Evolutionary conservation across 2,113 vertebrate species (phyloP), one percentile per base, ranked within the genome.

Genomic region (Amphiprion ocellaris): DNA sequence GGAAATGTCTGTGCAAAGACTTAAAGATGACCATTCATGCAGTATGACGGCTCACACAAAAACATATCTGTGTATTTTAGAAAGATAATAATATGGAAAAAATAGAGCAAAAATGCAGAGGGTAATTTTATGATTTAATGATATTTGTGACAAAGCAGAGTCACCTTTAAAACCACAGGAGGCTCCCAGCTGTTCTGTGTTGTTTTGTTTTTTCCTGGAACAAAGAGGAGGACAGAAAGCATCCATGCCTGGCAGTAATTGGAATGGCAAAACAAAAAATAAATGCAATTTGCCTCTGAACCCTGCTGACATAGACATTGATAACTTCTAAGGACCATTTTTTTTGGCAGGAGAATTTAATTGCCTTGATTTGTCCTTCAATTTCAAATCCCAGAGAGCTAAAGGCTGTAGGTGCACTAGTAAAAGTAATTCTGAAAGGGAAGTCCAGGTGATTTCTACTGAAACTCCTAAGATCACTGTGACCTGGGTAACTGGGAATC

Each of bases 251-350:
- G 6, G 70, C 76, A 71, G 78, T 87, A 90, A 89, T 82, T 83
- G 76, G 61, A 82, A 79, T 83, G 47, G 69, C 67, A 85, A 89
- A 89, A 71, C 26, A 73, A 77, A 69, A 79, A 82, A 84, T 68
- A 79, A 82, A 83, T 69, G 69, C 59, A 84, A 69, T 88, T 83
- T 80, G 58, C 56, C 67, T 62, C 19, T 64, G 68, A 90, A 80
- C 69, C 60, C 64, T 66, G 37, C 52, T 49, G 54, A 84, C 74
- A 78, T 30, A 61, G 66, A 76, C 64, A 66, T 59, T 52, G 62
- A 47, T 7, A 19, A 66, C 69, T 54, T 79, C 65, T 66, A 66
- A 85, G 58, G 49, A 77, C 59, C 81, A 85, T 44, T 44, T 39
- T 30, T 30, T 5, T 44, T 12, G 41, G 16, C 54, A 37, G 62